A percentile compares a stretch with the other conserved stretches of the same genome.
Conservation (phyloP, 2,113 vertebrate species). For the Bambusicola thoracicus region DNA sequence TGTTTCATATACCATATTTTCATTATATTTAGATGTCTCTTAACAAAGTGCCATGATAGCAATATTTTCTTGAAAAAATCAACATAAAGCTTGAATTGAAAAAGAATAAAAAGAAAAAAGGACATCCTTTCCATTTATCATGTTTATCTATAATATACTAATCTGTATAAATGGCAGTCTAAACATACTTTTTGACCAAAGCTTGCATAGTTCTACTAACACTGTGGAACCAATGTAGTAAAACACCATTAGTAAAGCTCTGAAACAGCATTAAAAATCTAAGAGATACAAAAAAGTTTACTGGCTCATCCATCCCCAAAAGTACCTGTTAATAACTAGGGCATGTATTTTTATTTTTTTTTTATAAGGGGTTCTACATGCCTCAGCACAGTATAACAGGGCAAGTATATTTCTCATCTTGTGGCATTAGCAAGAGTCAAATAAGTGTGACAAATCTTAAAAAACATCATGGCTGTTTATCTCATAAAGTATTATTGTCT, state of each 20-base stretch:
- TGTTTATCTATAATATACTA: slow-evolving; percentile 11
- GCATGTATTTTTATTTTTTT: no score
- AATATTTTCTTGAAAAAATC: not conserved
- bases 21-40: slow-evolving; percentile 2
- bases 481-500: not conserved
- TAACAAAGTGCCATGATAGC: not conserved
- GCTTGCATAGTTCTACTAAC: not conserved
- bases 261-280: slow-evolving; percentile 50
- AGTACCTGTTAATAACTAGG: not conserved
- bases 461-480: not conserved
- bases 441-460: not conserved
- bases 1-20: no score
- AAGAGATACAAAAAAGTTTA: slow-evolving; percentile 12
- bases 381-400: not conserved
- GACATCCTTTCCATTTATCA: not conserved
- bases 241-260: slow-evolving; percentile 45
- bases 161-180: slow-evolving; percentile 4
- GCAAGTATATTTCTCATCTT: not conserved
- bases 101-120: not conserved
- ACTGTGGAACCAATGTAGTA: slow-evolving; percentile 12
- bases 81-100: not conserved
- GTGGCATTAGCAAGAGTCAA: not conserved
- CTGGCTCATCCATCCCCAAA: not conserved
- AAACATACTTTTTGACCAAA: slow-evolving; percentile 46
- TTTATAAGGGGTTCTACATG: not conserved